These are phyloP conservation scores for Lasius fuliginosus DNA, from an alignment of 2,888 invertebrate species.

Conservation along the genomic window DNA sequence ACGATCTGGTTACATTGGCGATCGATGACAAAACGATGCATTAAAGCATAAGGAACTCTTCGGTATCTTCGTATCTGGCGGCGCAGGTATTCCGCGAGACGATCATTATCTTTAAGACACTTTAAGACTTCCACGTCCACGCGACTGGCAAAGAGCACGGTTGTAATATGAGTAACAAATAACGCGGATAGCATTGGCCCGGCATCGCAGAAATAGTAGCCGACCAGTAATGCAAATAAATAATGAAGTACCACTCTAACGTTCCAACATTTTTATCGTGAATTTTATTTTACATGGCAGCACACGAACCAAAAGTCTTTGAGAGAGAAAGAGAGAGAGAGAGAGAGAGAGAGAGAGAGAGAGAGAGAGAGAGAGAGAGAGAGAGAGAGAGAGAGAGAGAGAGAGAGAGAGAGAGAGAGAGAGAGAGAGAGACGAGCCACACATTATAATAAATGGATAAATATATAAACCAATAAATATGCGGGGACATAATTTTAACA, in stretches of 20 bases:
- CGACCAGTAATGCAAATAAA: constrained; percentile 42
- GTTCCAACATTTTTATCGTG: constrained; percentile 23
- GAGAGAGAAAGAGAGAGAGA: neutral
- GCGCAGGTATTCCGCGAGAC: constrained; percentile 2
- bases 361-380: neutral
- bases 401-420: neutral
- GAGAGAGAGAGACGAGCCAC: no score
- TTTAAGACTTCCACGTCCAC: constrained; percentile 35
- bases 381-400: neutral
- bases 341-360: no score
- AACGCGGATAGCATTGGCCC: constrained; percentile 14
- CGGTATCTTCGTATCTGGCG: neutral
- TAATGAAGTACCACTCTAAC: constrained; percentile 29
- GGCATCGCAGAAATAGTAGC: constrained; percentile 2
- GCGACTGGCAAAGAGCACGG: constrained; percentile 14
- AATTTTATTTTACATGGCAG: neutral
- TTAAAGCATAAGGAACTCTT: constrained; percentile 9
- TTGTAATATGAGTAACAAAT: constrained; percentile 50
- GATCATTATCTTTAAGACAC: constrained; percentile 44
- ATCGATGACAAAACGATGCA: constrained; percentile 23
- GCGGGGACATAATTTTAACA: neutral
- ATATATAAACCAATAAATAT: neutral
- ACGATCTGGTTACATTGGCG: neutral
- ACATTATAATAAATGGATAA: neutral
- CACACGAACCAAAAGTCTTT: neutral